Evolutionary conservation across 2,797 vertebrate genomes (phyloP).

Genomic region (Siniperca scherzeri): DNA sequence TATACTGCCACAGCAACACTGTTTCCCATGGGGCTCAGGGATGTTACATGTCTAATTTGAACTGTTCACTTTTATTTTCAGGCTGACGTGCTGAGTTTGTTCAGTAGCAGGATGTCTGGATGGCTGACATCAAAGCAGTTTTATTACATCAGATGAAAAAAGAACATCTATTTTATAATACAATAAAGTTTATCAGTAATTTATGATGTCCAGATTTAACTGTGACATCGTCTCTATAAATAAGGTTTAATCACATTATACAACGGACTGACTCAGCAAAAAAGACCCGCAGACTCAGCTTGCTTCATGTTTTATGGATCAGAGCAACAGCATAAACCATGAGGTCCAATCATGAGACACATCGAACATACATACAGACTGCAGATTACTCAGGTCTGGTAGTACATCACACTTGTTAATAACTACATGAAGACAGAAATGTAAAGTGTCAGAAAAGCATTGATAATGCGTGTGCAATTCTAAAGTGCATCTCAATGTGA

Average conservation of each 20-base stretch:
- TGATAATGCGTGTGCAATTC: constrained; percentile 44
- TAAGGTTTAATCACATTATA: constrained; percentile 4
- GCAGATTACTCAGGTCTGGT: constrained; percentile 37
- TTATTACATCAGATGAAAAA: background rate
- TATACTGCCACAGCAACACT: background rate
- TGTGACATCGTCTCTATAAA: background rate
- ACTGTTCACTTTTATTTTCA: background rate
- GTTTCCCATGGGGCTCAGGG: background rate
- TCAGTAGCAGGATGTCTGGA: background rate
- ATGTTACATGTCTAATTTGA: background rate
- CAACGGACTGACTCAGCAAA: background rate
- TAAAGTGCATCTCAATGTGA: constrained; percentile 75
- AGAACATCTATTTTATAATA: background rate
- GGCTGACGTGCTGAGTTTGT: background rate
- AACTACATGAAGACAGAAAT: constrained; percentile 28
- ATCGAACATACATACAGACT: constrained; percentile 30
- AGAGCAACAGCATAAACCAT: constrained; percentile 41
- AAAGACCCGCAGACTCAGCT: background rate
- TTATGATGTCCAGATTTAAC: background rate
- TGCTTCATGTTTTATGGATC: constrained; percentile 72
- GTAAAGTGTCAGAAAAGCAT: constrained; percentile 55
- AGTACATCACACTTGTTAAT: constrained; percentile 29
- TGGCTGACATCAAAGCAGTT: background rate
- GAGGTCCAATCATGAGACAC: constrained; percentile 40
- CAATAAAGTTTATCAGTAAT: background rate